Percentiles rank a stretch among this genome's conserved stretches.
Evolutionary conservation across 2,113 vertebrate genomes (phyloP).

Genomic region (Tupaia chinensis): DNA sequence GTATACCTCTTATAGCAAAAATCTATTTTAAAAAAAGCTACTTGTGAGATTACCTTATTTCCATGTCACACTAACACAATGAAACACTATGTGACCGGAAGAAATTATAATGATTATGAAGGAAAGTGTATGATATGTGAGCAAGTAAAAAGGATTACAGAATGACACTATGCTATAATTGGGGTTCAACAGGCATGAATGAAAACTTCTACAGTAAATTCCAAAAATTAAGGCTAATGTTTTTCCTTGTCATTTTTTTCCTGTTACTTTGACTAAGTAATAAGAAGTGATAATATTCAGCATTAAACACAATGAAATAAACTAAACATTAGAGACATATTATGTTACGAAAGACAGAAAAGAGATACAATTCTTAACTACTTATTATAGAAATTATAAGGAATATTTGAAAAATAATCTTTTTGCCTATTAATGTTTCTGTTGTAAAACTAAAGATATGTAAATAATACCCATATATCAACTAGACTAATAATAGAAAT

Average conservation of each 20-base stretch:
- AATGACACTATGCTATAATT: background rate
- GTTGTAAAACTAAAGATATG: slow-evolving; percentile 43
- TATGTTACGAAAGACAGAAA: background rate
- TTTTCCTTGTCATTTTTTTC: slow-evolving; percentile 19
- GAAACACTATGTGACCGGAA: background rate
- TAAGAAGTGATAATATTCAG: slow-evolving; percentile 27
- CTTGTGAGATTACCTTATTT: too few species aligned
- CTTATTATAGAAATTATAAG: slow-evolving; percentile 34
- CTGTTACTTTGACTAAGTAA: slow-evolving; percentile 28
- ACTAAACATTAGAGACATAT: slow-evolving; percentile 28
- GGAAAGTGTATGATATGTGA: background rate
- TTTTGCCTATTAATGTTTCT: background rate
- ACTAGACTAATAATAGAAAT: slow-evolving; percentile 23
- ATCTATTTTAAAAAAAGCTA: too few species aligned
- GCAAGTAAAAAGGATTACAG: slow-evolving; percentile 11
- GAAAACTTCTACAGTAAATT: slow-evolving; percentile 23
- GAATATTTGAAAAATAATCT: slow-evolving; percentile 52
- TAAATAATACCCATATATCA: slow-evolving; percentile 27
- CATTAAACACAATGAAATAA: slow-evolving; percentile 45
- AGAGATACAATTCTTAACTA: background rate
- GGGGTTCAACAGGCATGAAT: background rate
- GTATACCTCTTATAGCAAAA: too few species aligned
- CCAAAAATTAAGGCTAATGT: background rate
- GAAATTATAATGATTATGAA: background rate
- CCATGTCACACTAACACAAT: background rate